phyloP scores from a whole-genome alignment of 2,797 vertebrate genomes.

The Lycodopsis pacificus region DNA sequence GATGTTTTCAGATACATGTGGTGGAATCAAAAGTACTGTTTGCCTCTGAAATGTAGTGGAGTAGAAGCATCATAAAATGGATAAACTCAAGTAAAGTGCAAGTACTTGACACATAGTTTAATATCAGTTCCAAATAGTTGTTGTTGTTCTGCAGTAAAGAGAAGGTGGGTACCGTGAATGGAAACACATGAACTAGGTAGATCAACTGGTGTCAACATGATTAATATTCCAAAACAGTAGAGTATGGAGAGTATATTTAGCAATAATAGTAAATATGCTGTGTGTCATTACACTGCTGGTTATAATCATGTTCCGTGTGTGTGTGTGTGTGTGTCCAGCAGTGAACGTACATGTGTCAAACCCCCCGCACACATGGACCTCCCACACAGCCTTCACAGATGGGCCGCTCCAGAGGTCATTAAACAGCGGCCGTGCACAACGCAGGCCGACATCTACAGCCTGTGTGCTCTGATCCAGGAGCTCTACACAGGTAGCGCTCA shows the following conservation, averaged over 20 bases:
- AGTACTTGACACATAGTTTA: background rate
- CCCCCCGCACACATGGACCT: conserved; percentile 37
- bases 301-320: background rate
- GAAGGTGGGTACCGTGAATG: background rate
- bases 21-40: too few species aligned
- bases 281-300: background rate
- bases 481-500: conserved; percentile 76
- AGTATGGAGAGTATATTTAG: background rate
- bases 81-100: too few species aligned
- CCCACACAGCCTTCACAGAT: conserved; percentile 76
- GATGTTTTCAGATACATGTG: too few species aligned
- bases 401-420: conserved; percentile 83
- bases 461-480: conserved; percentile 81
- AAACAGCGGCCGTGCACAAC: conserved; percentile 56
- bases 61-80: too few species aligned
- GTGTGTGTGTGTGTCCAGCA: conserved; percentile 1
- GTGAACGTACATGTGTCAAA: conserved; percentile 9
- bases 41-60: too few species aligned
- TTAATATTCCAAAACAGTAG: background rate
- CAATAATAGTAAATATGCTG: background rate
- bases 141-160: background rate
- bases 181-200: background rate
- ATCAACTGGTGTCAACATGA: background rate
- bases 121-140: background rate
- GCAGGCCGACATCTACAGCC: conserved; percentile 83